Base-by-base conservation (phyloP, 2,113 vertebrate genomes). In the Chrysemys picta region DNA sequence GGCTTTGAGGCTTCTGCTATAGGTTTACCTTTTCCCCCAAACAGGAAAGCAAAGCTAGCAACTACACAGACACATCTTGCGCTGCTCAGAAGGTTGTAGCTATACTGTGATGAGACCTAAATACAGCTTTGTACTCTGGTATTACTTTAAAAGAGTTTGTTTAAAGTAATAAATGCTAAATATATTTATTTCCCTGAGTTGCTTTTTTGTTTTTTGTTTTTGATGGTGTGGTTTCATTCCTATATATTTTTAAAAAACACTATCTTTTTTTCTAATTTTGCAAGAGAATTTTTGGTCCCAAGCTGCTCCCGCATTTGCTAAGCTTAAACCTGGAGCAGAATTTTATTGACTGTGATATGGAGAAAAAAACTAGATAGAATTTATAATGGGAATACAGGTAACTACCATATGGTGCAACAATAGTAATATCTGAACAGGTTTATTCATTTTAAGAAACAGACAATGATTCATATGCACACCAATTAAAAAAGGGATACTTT, bases 191-290 rank as follows among this genome's bases (percentile, higher is more conserved):
- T 69, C 84, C 56, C 6, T 57, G 47, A 88, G 13, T 14, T 45
- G 45, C 45, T 45, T 45, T 45, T 4, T 49, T 11, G 86, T 85
- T 45, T 14, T 93, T 11, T 27, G 24, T 35, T 88, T 57, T 59
- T 29, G 25, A 59, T 29, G 27, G 27, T 62, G 27, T 47, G 4
- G 13, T 62, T 10, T 4, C 8, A 14, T 47, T 86, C 65, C 29
- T 16, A 65, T 65, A 35, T n/a, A 65, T 27, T 31, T 85, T 97
- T 75, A 80, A 31, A 12, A 65, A 65, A 57, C 82, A 82, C 17
- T 38, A 93, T 82, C 92, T 85, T 92, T 88, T 88, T 92, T 80
- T 95, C 53, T 83, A 95, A 89, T 83, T 94, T 80, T 93, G 12
- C 35, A 92, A 89, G 82, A 93, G 42, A 14, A 69, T 50, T 9